Evolutionary conservation across 2,888 invertebrate genomes (phyloP).

Genomic region (Erpobdella octoculata): DNA sequence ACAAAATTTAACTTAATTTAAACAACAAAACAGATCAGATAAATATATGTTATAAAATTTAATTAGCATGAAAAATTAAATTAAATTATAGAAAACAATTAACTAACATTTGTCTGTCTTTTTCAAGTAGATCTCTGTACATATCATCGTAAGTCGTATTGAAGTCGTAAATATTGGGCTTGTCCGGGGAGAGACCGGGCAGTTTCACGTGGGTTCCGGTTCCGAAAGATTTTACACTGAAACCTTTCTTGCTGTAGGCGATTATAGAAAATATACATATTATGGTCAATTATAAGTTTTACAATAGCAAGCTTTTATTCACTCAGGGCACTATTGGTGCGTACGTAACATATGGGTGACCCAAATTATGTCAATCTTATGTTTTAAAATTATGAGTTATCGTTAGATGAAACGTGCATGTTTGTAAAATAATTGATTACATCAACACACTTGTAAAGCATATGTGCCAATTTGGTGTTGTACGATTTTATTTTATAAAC

Average conservation of each 20-base stretch:
- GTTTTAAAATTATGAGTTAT: too few species aligned
- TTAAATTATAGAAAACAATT: background rate
- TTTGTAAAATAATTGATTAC: too few species aligned
- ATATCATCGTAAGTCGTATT: constrained; percentile 89
- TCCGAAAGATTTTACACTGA: constrained; percentile 79
- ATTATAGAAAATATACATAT: background rate
- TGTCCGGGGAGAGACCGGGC: constrained; percentile 82
- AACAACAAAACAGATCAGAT: background rate
- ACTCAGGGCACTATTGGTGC: too few species aligned
- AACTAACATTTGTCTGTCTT: constrained; percentile 81
- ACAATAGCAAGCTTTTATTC: too few species aligned
- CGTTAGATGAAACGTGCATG: too few species aligned
- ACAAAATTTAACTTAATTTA: background rate
- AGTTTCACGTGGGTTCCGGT: constrained; percentile 71
- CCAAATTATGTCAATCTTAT: too few species aligned
- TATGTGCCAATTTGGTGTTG: too few species aligned
- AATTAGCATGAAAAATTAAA: background rate
- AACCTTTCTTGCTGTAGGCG: constrained; percentile 94
- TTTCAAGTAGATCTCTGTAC: constrained; percentile 76
- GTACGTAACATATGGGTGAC: too few species aligned
- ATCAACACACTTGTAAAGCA: too few species aligned
- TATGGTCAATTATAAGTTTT: background rate
- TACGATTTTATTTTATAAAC: too few species aligned
- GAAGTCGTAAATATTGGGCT: constrained; percentile 93
- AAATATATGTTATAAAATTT: background rate